These are phyloP conservation scores for Lissonota sp. DNA, from an alignment of 2,888 invertebrate genomes.

Conservation along the genomic window DNA sequence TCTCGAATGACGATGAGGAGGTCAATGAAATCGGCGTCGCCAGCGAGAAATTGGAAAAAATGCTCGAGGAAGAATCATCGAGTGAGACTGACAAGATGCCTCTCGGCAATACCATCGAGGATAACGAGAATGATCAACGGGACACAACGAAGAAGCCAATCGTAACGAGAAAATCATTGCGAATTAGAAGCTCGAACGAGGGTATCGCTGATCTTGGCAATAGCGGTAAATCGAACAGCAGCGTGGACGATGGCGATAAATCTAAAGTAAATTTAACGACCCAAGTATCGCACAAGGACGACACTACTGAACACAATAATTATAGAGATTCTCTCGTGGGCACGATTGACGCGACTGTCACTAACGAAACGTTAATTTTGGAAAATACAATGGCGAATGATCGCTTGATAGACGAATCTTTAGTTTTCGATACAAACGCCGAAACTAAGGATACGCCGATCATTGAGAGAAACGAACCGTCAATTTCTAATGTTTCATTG, in stretches of 20 bases:
- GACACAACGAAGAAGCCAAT: slow-evolving; percentile 47
- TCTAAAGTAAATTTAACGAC: background rate
- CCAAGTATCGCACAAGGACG: slow-evolving; percentile 21
- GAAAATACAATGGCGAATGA: slow-evolving; percentile 31
- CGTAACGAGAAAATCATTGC: slow-evolving; percentile 56
- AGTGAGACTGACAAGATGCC: background rate
- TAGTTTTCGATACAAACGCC: background rate
- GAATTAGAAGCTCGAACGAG: slow-evolving; percentile 48
- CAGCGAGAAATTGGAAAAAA: slow-evolving; percentile 39
- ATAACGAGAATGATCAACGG: slow-evolving; percentile 44
- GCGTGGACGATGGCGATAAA: slow-evolving; percentile 31
- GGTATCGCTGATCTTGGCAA: slow-evolving; percentile 34
- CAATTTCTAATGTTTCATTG: slow-evolving; percentile 44
- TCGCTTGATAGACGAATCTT: slow-evolving; percentile 30
- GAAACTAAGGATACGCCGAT: slow-evolving; percentile 11
- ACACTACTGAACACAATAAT: background rate
- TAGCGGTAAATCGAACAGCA: slow-evolving; percentile 25
- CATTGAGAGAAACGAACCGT: slow-evolving; percentile 22
- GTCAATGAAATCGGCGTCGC: slow-evolving; percentile 18
- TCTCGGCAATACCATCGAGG: slow-evolving; percentile 19
- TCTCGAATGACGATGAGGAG: slow-evolving; percentile 24
- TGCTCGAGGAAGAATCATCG: background rate
- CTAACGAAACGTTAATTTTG: too few species aligned
- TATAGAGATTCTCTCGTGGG: background rate
- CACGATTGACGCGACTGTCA: background rate